phyloP scores from a whole-genome alignment of 2,797 vertebrate species.

The Crypturellus tataupa region DNA sequence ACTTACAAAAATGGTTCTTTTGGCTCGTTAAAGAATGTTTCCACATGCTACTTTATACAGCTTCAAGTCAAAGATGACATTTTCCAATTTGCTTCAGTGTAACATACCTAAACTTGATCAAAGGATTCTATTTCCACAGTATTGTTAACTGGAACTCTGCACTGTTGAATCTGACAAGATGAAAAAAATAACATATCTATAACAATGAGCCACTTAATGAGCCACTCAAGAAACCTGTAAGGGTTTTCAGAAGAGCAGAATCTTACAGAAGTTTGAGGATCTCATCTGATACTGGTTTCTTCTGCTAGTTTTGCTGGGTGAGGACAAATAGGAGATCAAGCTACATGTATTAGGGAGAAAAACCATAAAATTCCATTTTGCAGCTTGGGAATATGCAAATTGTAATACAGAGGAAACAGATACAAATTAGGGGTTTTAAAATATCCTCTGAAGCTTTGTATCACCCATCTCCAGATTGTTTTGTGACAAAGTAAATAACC shows the following conservation, averaged over 20 bases:
- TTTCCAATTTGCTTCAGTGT: not conserved
- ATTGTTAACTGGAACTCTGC: not conserved
- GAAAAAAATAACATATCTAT: not conserved
- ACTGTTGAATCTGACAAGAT: not conserved
- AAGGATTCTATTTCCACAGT: slow-evolving; percentile 3
- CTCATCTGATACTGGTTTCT: not conserved
- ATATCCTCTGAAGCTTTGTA: not conserved
- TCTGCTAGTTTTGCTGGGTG: too few species aligned
- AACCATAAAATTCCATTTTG: not conserved
- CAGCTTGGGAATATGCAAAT: not conserved
- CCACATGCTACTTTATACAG: not conserved
- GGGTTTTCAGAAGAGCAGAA: not conserved
- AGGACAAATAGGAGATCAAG: not conserved
- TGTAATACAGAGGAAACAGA: not conserved
- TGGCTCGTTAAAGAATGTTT: slow-evolving; percentile 16
- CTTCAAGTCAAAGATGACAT: not conserved
- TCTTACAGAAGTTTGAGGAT: not conserved
- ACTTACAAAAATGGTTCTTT: not conserved
- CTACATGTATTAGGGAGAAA: not conserved
- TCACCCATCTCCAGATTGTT: not conserved
- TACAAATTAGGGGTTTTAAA: not conserved
- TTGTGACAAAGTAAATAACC: not conserved
- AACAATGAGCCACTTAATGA: not conserved
- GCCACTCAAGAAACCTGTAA: not conserved
- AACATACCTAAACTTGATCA: slow-evolving; percentile 11